Evolutionary conservation across 2,888 invertebrate genomes (phyloP), one percentile per base, ranked within the genome.

Genomic region (Patella ulyssiponensis): DNA sequence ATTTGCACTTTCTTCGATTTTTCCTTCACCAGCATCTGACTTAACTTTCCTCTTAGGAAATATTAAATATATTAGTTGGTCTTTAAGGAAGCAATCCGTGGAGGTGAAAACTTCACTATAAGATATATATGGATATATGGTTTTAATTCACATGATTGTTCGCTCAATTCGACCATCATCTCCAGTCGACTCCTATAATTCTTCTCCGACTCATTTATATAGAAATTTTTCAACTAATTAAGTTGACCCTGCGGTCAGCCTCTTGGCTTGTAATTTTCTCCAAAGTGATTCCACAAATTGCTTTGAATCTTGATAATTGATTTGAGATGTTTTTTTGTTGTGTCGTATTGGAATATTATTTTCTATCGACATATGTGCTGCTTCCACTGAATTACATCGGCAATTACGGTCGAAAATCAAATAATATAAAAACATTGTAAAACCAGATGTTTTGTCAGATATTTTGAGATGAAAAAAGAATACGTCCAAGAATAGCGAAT

Each of bases 61-160:
- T 23, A 64, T 64, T 64, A 64, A 64, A 64, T 64, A 64, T 64
- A 64, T 64, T 64, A 64, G 64, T 64, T 64, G 64, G 64, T 64
- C 64, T 64, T 20, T 64, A 64, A 64, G 20, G 7, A 20, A 23
- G 64, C 64, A 64, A 64, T 64, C 23, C 23, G 14, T 64, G 20
- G 44, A 44, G 64, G 23, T 23, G 64, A 23, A 20, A 64, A 23
- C 20, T 23, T 64, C 14, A 23, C 64, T 23, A 44, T 44, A 20
- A 64, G 23, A 23, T 64, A 64, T 20, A 64, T 64, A 64, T 64
- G 23, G 4, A 56, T 64, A 23, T 64, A 64, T 14, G 11, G 23
- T 23, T 64, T 64, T 64, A 64, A 64, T 64, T 64, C 64, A 64
- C 23, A 12, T 20, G 20, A 23, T 20, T 64, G 20, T 23, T 64